A percentile compares a stretch with the other conserved stretches of the same genome.
Evolutionary conservation across 2,113 vertebrate genomes (phyloP).

Genomic region (Pluvialis apricaria): DNA sequence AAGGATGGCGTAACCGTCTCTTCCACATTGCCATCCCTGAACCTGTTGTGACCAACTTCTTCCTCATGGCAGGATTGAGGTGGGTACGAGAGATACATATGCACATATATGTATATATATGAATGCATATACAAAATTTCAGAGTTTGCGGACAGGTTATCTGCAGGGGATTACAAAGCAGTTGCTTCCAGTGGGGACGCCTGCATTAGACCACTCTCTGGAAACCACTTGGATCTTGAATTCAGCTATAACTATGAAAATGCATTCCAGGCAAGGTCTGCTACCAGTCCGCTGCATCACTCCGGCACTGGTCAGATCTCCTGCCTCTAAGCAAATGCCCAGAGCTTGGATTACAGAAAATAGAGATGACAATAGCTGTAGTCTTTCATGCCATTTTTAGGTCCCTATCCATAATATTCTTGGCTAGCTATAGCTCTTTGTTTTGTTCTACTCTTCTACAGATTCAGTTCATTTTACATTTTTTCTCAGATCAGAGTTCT

Average conservation of each 20-base stretch:
- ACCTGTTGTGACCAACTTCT: background rate
- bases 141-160: background rate
- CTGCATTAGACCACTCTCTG: background rate
- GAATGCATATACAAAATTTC: background rate
- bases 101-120: no score
- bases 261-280: background rate
- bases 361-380: background rate
- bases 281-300: background rate
- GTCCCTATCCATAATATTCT: background rate
- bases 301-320: background rate
- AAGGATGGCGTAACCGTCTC: fast-evolving
- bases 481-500: background rate
- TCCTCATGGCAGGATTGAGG: background rate
- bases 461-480: background rate
- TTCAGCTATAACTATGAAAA: background rate
- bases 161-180: background rate
- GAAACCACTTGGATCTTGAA: background rate
- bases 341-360: background rate
- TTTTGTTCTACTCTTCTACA: background rate
- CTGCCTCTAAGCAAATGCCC: background rate
- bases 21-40: background rate
- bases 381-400: background rate
- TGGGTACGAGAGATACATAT: fast-evolving
- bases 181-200: background rate
- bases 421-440: background rate